A percentile compares a stretch with the other conserved stretches of the same genome.
These are phyloP conservation scores for Gallinago nigripennis DNA, from an alignment of 2,797 vertebrate genomes.

Conservation along the genomic window DNA sequence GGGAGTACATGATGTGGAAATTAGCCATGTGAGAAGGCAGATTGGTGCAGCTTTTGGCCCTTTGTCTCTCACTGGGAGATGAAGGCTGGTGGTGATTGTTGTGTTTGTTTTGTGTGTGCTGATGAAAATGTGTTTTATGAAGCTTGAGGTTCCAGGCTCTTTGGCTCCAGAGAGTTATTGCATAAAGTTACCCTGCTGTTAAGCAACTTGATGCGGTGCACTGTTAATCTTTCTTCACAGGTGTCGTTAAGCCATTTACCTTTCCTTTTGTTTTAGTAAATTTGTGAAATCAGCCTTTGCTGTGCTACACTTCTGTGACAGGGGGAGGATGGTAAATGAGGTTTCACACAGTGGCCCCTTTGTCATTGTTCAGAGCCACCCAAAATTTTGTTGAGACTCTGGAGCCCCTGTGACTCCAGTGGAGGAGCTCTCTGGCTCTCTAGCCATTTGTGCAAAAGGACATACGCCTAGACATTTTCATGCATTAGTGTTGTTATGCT, in stretches of 20 bases:
- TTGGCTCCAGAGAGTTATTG: background rate
- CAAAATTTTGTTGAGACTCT: background rate
- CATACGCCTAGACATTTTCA: background rate
- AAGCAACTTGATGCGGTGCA: background rate
- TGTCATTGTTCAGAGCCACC: background rate
- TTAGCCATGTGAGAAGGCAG: background rate
- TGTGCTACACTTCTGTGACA: rapidly evolving
- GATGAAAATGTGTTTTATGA: background rate
- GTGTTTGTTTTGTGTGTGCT: background rate
- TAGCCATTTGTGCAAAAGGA: background rate
- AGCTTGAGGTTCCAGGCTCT: constrained; percentile 35
- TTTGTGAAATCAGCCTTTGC: background rate
- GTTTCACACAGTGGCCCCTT: background rate
- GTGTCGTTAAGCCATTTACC: background rate
- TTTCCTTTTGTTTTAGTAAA: background rate
- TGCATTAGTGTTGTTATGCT: rapidly evolving
- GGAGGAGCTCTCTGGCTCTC: background rate
- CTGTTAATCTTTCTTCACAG: background rate
- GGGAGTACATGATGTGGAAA: background rate
- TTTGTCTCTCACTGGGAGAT: background rate
- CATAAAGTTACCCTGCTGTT: background rate
- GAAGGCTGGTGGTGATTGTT: background rate
- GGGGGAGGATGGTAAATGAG: background rate
- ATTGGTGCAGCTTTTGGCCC: background rate
- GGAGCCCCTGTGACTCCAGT: background rate